These are phyloP conservation scores for Smittia sp. DNA, from an alignment of 2,888 invertebrate genomes.

Conservation along the genomic window DNA sequence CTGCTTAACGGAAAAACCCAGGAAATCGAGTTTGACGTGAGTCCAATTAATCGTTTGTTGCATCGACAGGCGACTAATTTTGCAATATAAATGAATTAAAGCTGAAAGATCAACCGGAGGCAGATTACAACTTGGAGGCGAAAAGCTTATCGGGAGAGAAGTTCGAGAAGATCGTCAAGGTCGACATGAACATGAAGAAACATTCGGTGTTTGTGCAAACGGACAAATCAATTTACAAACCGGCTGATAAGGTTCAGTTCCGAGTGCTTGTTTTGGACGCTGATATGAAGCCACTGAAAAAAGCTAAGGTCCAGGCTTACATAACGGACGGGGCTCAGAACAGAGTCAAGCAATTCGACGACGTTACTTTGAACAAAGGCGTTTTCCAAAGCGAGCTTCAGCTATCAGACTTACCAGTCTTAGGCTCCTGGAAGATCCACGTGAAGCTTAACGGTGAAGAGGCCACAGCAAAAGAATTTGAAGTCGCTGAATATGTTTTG, in stretches of 20 bases:
- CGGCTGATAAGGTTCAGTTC: constrained; percentile 74
- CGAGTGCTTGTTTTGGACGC: constrained; percentile 71
- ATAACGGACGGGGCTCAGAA: constrained; percentile 64
- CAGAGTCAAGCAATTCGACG: constrained; percentile 74
- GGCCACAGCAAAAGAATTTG: constrained; percentile 48
- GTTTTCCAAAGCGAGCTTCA: constrained; percentile 69
- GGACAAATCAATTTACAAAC: constrained; percentile 82
- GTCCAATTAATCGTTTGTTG: constrained; percentile 23
- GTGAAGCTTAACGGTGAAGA: constrained; percentile 56
- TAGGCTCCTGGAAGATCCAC: constrained; percentile 81
- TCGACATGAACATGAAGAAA: constrained; percentile 20
- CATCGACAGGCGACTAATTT: not conserved
- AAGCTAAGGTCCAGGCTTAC: not conserved
- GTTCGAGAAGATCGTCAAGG: not conserved
- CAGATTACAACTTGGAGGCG: not conserved
- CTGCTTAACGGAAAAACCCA: constrained; percentile 71
- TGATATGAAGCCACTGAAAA: constrained; percentile 60
- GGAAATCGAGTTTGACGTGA: constrained; percentile 69
- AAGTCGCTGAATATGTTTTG: constrained; percentile 86
- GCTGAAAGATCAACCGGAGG: constrained; percentile 5
- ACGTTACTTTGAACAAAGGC: constrained; percentile 60
- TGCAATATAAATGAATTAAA: not conserved
- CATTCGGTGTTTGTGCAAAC: constrained; percentile 78
- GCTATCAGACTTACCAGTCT: constrained; percentile 72
- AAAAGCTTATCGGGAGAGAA: constrained; percentile 16